These are phyloP conservation scores for Drosophila quinaria DNA, from an alignment of 2,888 invertebrate species.

Conservation along the genomic window DNA sequence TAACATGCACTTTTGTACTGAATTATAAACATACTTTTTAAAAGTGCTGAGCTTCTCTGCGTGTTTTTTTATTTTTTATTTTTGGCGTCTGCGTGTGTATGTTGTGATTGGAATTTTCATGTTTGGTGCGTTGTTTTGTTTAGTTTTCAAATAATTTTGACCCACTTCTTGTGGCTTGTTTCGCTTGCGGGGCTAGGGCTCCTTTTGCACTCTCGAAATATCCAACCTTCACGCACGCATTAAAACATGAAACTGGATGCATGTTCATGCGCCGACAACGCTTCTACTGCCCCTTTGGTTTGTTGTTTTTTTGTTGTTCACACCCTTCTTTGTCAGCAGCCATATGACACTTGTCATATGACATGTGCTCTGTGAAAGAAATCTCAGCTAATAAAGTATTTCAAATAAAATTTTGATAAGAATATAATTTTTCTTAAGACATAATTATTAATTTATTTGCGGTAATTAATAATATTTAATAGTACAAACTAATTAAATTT, in stretches of 20 bases:
- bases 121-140: constrained; percentile 43
- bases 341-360: constrained; percentile 17
- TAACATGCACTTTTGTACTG: constrained; percentile 46
- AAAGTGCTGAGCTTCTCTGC: constrained; percentile 44
- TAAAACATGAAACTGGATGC: constrained; percentile 72
- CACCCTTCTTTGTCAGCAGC: constrained; percentile 15
- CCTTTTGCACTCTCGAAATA: constrained; percentile 62
- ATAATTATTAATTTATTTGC: not conserved
- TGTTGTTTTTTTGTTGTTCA: constrained; percentile 45
- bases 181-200: constrained; percentile 58
- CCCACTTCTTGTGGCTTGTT: constrained; percentile 64
- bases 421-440: not conserved
- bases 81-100: constrained; percentile 21
- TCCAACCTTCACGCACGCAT: constrained; percentile 79
- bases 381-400: not conserved
- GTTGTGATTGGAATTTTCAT: constrained; percentile 43
- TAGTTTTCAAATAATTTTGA: constrained; percentile 65
- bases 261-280: constrained; percentile 63
- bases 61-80: constrained; percentile 25
- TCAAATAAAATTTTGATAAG: not conserved
- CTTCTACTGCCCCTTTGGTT: constrained; percentile 66
- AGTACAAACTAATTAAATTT: not conserved
- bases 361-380: not conserved
- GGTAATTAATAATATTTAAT: not conserved
- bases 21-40: constrained; percentile 56